Evolutionary conservation across 2,113 vertebrate genomes (phyloP).

Genomic region (Aegithalos caudatus): DNA sequence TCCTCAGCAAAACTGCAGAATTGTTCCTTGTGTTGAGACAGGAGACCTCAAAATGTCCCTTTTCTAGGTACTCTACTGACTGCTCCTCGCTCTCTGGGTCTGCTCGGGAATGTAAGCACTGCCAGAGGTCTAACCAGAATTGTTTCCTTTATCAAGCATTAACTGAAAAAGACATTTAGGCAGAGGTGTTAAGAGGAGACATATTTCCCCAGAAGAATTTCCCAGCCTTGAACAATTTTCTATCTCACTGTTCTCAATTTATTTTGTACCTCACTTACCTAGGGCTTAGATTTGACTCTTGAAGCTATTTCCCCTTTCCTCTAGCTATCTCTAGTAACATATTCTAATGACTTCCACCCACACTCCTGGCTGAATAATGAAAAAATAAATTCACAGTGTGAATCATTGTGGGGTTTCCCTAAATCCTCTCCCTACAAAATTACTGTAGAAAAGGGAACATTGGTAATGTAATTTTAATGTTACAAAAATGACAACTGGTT

Average conservation of each 20-base stretch:
- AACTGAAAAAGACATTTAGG: neutral
- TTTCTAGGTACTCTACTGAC: neutral
- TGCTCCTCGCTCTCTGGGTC: fast-evolving
- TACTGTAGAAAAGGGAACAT: neutral
- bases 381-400: neutral
- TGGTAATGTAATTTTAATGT: neutral
- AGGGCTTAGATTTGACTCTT: neutral
- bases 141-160: neutral
- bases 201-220: neutral
- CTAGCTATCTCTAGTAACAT: neutral
- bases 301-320: neutral
- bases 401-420: neutral
- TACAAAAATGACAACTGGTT: neutral
- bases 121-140: neutral
- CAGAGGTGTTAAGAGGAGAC: neutral
- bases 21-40: neutral
- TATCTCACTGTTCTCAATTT: neutral
- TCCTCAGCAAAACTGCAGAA: neutral
- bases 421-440: neutral
- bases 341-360: neutral
- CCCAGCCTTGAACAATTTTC: neutral
- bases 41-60: neutral
- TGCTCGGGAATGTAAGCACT: neutral
- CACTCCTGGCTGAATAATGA: neutral
- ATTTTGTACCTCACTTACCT: neutral